phyloP scores from a whole-genome alignment of 1,140 invertebrate species.

The Ctenoplectra terminalis region DNA sequence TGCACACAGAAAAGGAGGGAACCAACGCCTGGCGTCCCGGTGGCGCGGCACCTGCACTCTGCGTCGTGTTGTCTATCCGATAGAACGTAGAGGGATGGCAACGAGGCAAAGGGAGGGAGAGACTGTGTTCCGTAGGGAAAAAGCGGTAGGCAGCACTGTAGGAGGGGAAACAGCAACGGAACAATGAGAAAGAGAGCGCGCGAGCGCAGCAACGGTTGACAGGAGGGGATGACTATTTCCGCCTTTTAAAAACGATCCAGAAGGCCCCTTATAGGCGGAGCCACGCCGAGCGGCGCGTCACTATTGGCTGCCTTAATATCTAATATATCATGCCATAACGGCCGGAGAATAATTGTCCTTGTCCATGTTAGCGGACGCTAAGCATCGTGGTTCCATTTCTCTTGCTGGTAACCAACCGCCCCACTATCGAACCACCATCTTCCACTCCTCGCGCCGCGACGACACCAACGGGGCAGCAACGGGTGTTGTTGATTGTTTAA shows the following conservation, averaged over 20 bases:
- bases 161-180: slow-evolving; percentile 2
- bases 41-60: slow-evolving; percentile 55
- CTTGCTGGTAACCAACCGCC: not conserved
- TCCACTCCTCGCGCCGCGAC: not conserved
- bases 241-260: slow-evolving; percentile 64
- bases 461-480: not conserved
- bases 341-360: slow-evolving; percentile 48
- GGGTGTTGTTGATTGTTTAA: not conserved
- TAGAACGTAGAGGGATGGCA: slow-evolving; percentile 32
- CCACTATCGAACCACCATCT: not conserved
- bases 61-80: slow-evolving; percentile 60
- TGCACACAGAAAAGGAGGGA: slow-evolving; percentile 62
- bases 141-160: not conserved
- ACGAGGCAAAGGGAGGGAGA: not conserved
- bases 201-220: not conserved
- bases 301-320: slow-evolving; percentile 64
- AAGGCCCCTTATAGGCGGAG: slow-evolving; percentile 66
- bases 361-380: not conserved
- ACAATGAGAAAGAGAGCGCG: not conserved
- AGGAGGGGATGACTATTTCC: slow-evolving; percentile 54
- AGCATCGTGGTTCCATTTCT: not conserved
- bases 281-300: slow-evolving; percentile 32
- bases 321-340: slow-evolving; percentile 61
- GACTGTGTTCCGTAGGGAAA: slow-evolving; percentile 14
- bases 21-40: slow-evolving; percentile 59